Evolutionary conservation across 2,888 invertebrate species (phyloP).

Genomic region (Agonopterix subpropinquella): DNA sequence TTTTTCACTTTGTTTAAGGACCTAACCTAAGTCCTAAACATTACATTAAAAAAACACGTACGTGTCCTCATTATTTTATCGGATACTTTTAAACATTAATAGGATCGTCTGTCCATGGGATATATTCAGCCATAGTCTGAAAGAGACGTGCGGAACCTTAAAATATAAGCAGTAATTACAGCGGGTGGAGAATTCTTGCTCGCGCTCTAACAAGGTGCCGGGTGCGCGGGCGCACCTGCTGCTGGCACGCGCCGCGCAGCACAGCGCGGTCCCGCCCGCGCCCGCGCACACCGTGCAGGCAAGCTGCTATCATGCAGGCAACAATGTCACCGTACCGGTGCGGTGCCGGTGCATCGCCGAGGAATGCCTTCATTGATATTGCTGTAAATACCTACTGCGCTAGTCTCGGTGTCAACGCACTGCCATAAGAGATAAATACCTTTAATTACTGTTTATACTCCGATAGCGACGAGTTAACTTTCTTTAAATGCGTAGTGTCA

Average conservation of each 20-base stretch:
- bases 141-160: slow-evolving; percentile 27
- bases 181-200: slow-evolving; percentile 46
- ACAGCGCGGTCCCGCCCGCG: slow-evolving; percentile 22
- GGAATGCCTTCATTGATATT: slow-evolving; percentile 28
- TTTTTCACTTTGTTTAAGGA: too few relatives aligned
- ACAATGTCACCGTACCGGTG: neutral
- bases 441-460: slow-evolving; percentile 18
- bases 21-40: too few relatives aligned
- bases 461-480: slow-evolving; percentile 20
- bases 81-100: too few relatives aligned
- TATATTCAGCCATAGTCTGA: neutral
- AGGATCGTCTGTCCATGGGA: too few relatives aligned
- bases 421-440: slow-evolving; percentile 21
- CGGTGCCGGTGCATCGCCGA: slow-evolving; percentile 1
- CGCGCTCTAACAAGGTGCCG: slow-evolving; percentile 30
- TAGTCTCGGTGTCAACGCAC: slow-evolving; percentile 23
- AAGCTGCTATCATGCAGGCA: slow-evolving; percentile 4
- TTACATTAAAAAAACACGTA: too few relatives aligned
- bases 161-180: slow-evolving; percentile 45
- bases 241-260: slow-evolving; percentile 26
- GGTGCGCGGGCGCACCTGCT: slow-evolving; percentile 64
- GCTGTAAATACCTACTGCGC: slow-evolving; percentile 20
- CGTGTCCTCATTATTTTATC: too few relatives aligned
- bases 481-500: slow-evolving; percentile 17
- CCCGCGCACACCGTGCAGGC: slow-evolving; percentile 9